These are phyloP conservation scores for Amblyjoppa proteus DNA, from an alignment of 2,888 invertebrate genomes.

Conservation along the genomic window DNA sequence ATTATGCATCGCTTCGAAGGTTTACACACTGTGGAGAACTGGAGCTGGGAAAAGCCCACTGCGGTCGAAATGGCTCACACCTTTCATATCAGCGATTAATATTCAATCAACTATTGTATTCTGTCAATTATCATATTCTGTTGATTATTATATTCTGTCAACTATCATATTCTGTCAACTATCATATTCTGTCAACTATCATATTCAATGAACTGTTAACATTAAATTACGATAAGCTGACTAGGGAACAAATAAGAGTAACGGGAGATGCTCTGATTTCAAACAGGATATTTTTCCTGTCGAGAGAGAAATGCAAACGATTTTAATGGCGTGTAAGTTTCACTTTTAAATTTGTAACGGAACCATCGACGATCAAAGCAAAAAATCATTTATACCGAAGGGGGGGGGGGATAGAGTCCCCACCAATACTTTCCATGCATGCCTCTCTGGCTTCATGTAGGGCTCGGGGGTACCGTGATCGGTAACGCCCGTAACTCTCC, in stretches of 20 bases:
- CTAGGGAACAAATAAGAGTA: not conserved
- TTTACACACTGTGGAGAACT: constrained; percentile 32
- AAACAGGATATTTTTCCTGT: not conserved
- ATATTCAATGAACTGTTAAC: not conserved
- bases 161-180: no score
- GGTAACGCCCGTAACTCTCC: constrained; percentile 47
- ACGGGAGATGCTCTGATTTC: not conserved
- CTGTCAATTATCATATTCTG: no score
- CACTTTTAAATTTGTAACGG: constrained; percentile 4
- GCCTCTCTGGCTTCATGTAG: constrained; percentile 4
- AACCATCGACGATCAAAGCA: constrained; percentile 9
- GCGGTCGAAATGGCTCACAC: constrained; percentile 74
- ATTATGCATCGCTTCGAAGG: constrained; percentile 40
- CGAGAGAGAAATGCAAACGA: not conserved
- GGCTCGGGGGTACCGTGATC: constrained; percentile 22
- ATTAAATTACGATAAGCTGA: not conserved
- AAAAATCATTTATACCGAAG: not conserved
- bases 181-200: no score
- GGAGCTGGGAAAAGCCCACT: constrained; percentile 46
- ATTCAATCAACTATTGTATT: not conserved
- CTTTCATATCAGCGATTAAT: constrained; percentile 63
- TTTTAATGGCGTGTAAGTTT: not conserved
- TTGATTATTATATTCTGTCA: no score
- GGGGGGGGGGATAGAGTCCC: not conserved
- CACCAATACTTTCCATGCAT: not conserved